These are phyloP conservation scores for Oenanthe oenanthe DNA, from an alignment of 2,113 vertebrate species.

Conservation along the genomic window DNA sequence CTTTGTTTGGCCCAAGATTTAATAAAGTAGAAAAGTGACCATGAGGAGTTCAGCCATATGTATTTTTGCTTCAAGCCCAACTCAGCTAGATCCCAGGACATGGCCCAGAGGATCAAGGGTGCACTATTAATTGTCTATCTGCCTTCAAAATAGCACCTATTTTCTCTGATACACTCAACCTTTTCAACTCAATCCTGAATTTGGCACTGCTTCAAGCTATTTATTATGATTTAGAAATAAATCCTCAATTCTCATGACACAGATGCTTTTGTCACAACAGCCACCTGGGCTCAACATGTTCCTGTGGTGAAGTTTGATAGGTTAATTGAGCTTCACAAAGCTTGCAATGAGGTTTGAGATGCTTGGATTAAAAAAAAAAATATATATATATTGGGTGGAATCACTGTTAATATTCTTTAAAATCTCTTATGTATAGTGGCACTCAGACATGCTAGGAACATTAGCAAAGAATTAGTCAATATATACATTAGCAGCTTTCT, in stretches of 20 bases:
- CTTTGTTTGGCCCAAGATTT: background rate
- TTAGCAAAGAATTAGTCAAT: background rate
- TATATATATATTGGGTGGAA: background rate
- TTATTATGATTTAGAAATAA: slow-evolving; percentile 40
- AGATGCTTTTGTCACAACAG: slow-evolving; percentile 11
- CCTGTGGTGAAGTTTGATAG: slow-evolving; percentile 9
- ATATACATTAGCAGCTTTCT: background rate
- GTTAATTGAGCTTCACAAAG: background rate
- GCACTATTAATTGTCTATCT: background rate
- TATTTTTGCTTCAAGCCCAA: background rate
- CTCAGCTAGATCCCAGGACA: background rate
- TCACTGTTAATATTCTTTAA: background rate
- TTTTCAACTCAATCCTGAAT: background rate
- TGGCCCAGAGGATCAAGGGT: background rate
- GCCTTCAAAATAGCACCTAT: background rate
- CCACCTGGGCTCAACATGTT: background rate
- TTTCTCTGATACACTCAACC: background rate
- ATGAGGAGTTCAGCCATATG: background rate
- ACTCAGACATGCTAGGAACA: background rate
- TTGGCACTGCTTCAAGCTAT: background rate
- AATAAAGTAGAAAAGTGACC: background rate
- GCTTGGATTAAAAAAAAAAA: background rate
- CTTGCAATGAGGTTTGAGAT: background rate
- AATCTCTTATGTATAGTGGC: background rate
- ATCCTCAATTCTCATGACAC: background rate